A percentile compares a stretch with the other conserved stretches of the same genome.
Evolutionary conservation across 2,797 vertebrate species (phyloP).

Genomic region (Linurgus olivaceus): DNA sequence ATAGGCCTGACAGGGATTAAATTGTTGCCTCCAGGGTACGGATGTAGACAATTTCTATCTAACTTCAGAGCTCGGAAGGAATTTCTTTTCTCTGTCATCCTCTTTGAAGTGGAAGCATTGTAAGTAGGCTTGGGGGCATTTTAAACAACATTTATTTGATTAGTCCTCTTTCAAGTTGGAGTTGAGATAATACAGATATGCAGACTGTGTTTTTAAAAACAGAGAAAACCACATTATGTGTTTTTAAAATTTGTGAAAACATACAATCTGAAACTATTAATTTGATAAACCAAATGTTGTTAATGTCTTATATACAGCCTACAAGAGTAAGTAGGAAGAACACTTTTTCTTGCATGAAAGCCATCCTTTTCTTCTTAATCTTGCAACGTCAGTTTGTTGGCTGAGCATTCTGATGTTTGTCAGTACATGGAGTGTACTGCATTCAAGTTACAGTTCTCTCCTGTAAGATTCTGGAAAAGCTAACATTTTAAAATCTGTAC

Average conservation of each 20-base stretch:
- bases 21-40: neutral
- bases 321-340: neutral
- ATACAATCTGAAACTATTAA: neutral
- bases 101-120: neutral
- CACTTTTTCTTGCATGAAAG: neutral
- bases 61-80: neutral
- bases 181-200: neutral
- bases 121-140: neutral
- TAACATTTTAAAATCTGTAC: neutral
- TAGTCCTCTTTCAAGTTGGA: neutral
- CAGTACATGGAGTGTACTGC: neutral
- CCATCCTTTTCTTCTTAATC: neutral
- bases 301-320: neutral
- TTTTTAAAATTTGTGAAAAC: neutral
- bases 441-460: neutral
- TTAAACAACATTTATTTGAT: neutral
- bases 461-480: neutral
- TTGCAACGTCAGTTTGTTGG: conserved; percentile 4
- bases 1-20: neutral
- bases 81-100: neutral
- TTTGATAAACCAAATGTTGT: neutral
- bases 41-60: neutral
- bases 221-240: neutral
- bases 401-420: neutral
- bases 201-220: neutral